Evolutionary conservation across 2,888 invertebrate species (phyloP), one percentile per base, ranked within the genome.

Genomic region (Sialis fuliginosa): DNA sequence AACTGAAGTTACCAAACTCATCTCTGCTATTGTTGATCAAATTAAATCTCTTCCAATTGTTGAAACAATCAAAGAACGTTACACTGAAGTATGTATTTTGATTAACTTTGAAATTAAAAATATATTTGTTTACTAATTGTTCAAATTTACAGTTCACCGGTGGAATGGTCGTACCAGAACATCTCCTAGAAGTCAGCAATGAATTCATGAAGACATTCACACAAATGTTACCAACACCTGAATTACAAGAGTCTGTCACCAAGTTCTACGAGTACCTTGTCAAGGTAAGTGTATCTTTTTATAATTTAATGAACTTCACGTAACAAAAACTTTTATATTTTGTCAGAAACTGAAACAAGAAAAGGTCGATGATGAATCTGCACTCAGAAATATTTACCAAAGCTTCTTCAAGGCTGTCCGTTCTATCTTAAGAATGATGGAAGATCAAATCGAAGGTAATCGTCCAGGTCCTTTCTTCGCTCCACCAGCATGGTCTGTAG

Each of bases 171-270:
- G 60, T 78, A 0, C 70, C 76, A 0, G 79, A 81, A 6, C 70
- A 72, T 22, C 55, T 73, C 0, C 50, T 78, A 5, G 64, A 63
- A 2, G 59, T 77, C 0, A 49, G 79, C 8, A 66, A 71, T 35
- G 77, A 78, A 49, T 52, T 74, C 0, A 68, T 74, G 51, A 65
- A 64, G 2, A 67, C 73, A 4, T 45, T 81, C 13, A 73, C 74
- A 42, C 69, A 70, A 7, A 56, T 77, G 7, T 58, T 81, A 43
- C 79, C 81, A 5, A 77, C 78, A 0, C 68, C 71, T 1, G 84
- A 86, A 57, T 59, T 76, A 5, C 71, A 67, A 49, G 70, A 74
- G 12, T 71, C 86, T 53, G 61, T 79, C 35, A 69, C 72, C 40
- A 66, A 72, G 9, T 57, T 79, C 39, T 69, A 71, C 50, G 64